These are phyloP conservation scores for Ips typographus DNA, from an alignment of 1,140 invertebrate genomes.

Conservation along the genomic window DNA sequence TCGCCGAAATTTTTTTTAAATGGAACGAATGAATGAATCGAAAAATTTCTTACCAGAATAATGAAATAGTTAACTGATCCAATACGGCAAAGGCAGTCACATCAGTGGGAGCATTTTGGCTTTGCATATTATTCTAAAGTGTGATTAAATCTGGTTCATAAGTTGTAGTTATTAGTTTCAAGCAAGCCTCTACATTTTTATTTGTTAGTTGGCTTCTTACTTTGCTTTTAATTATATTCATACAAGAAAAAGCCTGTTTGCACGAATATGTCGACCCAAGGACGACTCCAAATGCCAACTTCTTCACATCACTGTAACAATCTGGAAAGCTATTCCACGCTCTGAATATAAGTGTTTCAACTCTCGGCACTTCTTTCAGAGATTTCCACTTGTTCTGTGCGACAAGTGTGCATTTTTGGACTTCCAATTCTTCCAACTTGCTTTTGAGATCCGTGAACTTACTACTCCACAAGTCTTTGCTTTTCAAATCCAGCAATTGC, in stretches of 20 bases:
- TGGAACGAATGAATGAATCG: too few relatives aligned
- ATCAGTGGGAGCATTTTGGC: conserved; percentile 35
- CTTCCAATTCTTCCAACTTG: conserved; percentile 42
- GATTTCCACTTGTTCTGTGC: conserved; percentile 41
- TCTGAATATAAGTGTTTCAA: conserved; percentile 42
- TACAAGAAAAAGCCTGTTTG: conserved; percentile 42
- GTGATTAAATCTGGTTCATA: conserved; percentile 37
- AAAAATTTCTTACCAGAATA: too few relatives aligned
- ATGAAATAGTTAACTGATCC: too few relatives aligned
- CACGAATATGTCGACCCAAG: conserved; percentile 43
- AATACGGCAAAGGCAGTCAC: not conserved
- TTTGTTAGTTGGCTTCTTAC: conserved; percentile 44
- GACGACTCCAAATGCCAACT: conserved; percentile 42
- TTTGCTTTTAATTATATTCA: conserved; percentile 45
- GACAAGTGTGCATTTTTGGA: conserved; percentile 38
- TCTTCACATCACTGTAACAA: conserved; percentile 43
- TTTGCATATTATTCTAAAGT: conserved; percentile 25
- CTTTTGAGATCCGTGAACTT: conserved; percentile 35
- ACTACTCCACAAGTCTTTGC: conserved; percentile 40
- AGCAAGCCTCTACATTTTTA: conserved; percentile 40
- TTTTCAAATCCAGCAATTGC: conserved; percentile 46
- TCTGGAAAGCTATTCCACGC: conserved; percentile 43
- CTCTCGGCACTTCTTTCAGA: conserved; percentile 39
- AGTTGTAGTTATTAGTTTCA: conserved; percentile 42
- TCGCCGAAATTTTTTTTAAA: too few relatives aligned